Conservation (phyloP, 2,797 vertebrate genomes). For the Tapera naevia region DNA sequence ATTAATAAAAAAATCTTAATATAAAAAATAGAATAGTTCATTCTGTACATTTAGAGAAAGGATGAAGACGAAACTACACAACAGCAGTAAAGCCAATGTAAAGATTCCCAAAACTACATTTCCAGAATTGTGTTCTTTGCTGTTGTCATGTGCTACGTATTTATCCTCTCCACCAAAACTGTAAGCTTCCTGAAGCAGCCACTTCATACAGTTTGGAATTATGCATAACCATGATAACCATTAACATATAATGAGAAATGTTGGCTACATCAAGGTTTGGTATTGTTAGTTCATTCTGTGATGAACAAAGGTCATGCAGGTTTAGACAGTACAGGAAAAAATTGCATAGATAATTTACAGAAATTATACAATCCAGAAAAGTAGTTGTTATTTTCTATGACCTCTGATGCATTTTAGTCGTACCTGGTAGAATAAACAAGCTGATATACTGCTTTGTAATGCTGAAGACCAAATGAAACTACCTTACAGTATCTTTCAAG, state of each 20-base stretch:
- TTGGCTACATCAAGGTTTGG: background rate
- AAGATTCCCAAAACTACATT: background rate
- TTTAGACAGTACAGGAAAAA: background rate
- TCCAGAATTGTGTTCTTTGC: background rate
- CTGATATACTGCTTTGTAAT: background rate
- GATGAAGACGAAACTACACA: background rate
- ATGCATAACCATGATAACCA: background rate
- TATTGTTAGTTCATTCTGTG: background rate
- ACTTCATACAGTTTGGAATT: background rate
- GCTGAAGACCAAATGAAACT: background rate
- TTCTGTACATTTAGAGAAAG: background rate
- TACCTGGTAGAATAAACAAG: background rate
- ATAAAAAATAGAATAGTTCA: background rate
- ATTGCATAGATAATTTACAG: background rate
- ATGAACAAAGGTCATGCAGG: background rate
- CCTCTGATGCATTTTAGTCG: background rate
- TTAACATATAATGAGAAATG: background rate
- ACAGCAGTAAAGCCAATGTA: background rate
- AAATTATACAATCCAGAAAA: background rate
- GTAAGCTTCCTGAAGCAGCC: background rate
- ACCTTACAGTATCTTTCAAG: background rate
- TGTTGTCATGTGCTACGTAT: background rate
- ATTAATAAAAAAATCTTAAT: constrained; percentile 24
- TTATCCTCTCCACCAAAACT: background rate
- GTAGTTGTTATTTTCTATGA: background rate